A percentile compares a stretch with the other conserved stretches of the same genome.
These are phyloP conservation scores for Cairina moschata DNA, from an alignment of 2,113 vertebrate species.

Conservation along the genomic window DNA sequence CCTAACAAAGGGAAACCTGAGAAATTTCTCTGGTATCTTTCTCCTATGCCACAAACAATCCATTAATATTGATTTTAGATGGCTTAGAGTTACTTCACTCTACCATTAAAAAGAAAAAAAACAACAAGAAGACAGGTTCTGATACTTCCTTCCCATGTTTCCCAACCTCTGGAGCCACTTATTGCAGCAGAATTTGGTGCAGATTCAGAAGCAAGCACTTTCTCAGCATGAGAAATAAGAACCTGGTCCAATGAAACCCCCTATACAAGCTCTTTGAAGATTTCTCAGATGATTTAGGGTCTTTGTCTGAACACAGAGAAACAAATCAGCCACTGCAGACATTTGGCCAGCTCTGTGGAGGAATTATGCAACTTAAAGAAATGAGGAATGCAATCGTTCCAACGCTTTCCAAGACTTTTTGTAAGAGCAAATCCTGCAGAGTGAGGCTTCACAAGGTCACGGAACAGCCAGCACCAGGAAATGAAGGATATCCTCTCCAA, in stretches of 20 bases:
- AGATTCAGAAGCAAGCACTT: neutral
- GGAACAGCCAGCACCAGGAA: conserved; percentile 8
- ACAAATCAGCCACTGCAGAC: neutral
- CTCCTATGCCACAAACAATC: neutral
- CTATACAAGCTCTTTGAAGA: neutral
- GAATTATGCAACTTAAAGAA: neutral
- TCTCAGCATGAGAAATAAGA: neutral
- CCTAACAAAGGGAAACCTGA: neutral
- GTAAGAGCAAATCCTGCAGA: neutral
- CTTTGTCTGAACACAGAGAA: conserved; percentile 13
- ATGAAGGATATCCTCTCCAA: conserved; percentile 18
- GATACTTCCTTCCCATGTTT: neutral
- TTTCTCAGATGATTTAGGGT: neutral
- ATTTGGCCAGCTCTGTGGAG: neutral
- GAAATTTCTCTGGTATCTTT: neutral
- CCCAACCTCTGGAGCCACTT: neutral
- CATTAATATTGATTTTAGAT: neutral
- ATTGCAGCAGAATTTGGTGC: neutral
- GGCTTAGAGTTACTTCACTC: neutral
- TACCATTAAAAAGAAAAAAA: neutral
- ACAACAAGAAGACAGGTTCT: neutral
- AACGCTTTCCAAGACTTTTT: neutral
- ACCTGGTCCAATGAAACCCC: neutral
- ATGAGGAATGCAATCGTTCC: neutral
- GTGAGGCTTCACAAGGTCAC: conserved; percentile 25